Conservation (phyloP, 64 coral and sea anemone genomes). For the Platygyra sinensis region DNA sequence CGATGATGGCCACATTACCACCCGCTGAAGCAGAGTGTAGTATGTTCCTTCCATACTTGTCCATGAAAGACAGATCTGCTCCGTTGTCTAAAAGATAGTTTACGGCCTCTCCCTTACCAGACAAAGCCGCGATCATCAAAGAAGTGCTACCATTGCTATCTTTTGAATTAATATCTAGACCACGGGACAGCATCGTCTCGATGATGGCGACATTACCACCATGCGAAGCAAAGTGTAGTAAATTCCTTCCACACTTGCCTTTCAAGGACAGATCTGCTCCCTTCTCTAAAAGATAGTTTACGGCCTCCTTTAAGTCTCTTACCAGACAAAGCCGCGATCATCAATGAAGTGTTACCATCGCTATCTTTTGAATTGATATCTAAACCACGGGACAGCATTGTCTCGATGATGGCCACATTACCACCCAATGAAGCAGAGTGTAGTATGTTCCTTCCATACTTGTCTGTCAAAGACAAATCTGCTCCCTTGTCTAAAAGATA, state of each 20-base stretch:
- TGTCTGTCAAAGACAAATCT: not conserved
- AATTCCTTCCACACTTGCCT: not conserved
- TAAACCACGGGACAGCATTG: too few species aligned
- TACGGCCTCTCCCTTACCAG: not conserved
- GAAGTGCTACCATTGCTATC: not conserved
- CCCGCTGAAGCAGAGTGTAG: not conserved
- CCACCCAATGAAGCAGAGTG: too few species aligned
- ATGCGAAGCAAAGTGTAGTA: not conserved
- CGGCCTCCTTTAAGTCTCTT: too few species aligned
- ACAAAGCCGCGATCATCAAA: not conserved
- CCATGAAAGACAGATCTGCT: not conserved
- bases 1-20: not conserved
- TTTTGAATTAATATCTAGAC: not conserved
- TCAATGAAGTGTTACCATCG: too few species aligned
- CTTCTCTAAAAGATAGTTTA: too few species aligned
- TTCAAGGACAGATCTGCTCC: not conserved
- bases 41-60: not conserved
- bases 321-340: too few species aligned
- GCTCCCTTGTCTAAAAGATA: not conserved
- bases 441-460: not conserved
- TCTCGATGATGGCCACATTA: too few species aligned
- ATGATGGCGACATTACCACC: not conserved
- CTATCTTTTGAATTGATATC: too few species aligned
- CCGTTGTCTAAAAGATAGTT: not conserved
- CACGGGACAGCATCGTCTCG: slow-evolving; percentile 7